phyloP scores from a whole-genome alignment of 2,888 invertebrate species.

The Drosophila eohydei region DNA sequence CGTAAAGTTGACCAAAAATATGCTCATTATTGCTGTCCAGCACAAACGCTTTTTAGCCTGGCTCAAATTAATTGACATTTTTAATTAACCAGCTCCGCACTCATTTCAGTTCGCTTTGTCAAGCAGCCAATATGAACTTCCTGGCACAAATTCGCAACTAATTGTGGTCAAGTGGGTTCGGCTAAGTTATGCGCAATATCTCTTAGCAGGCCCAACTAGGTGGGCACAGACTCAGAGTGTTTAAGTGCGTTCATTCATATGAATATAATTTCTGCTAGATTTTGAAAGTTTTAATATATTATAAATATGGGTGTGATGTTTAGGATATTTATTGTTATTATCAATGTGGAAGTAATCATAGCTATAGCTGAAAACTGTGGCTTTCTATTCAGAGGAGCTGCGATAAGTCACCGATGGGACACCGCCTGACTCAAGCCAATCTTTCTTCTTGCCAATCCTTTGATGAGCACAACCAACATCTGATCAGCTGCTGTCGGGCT shows the following conservation, averaged over 20 bases:
- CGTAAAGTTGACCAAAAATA: not conserved
- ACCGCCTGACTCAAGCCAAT: no score
- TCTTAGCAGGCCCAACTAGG: not conserved
- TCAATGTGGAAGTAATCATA: no score
- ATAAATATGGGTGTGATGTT: no score
- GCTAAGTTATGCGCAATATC: constrained; percentile 41
- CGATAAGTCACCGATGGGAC: no score
- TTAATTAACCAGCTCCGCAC: constrained; percentile 33
- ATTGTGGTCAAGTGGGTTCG: constrained; percentile 3
- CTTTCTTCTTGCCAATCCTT: no score
- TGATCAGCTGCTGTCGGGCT: not conserved
- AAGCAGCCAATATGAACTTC: constrained; percentile 6
- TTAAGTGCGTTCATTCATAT: not conserved
- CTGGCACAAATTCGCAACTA: not conserved
- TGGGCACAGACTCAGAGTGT: not conserved
- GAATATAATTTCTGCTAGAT: not conserved
- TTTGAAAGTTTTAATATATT: not conserved
- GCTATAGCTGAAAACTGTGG: no score
- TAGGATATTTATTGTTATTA: no score
- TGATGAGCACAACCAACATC: not conserved
- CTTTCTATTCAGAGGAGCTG: no score
- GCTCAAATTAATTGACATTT: constrained; percentile 21
- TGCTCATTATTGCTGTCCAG: not conserved
- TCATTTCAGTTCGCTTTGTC: constrained; percentile 3
- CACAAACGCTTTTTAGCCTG: not conserved